Percentiles rank a stretch among this genome's conserved stretches.
Conservation (phyloP, 2,888 invertebrate species). For the Orthonychiurus folsomi region DNA sequence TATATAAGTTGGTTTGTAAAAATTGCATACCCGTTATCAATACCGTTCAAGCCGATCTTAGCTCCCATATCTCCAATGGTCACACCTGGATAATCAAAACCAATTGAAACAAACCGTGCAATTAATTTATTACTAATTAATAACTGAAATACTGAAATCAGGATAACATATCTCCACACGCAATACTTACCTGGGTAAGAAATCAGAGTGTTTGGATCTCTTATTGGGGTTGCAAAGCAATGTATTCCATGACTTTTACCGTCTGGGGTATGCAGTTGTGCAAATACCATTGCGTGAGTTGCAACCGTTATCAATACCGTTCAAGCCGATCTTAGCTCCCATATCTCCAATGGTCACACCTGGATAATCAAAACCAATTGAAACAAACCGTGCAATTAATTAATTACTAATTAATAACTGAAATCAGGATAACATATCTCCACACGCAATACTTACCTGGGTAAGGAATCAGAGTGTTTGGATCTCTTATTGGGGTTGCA, state of each 20-base stretch:
- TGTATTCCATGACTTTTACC: conserved; percentile 75
- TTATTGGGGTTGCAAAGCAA: conserved; percentile 76
- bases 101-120: too few relatives aligned
- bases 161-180: conserved; percentile 85
- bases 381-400: too few relatives aligned
- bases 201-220: conserved; percentile 65
- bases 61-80: conserved; percentile 86
- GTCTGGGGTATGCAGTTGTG: conserved; percentile 73
- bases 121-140: too few relatives aligned
- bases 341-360: conserved; percentile 84
- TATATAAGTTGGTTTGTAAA: too few relatives aligned
- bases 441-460: conserved; percentile 82
- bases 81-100: conserved; percentile 75
- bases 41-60: conserved; percentile 81
- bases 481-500: conserved; percentile 73
- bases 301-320: conserved; percentile 91
- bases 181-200: conserved; percentile 78
- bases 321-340: conserved; percentile 83
- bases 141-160: too few relatives aligned
- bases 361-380: too few relatives aligned
- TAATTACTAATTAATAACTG: too few relatives aligned
- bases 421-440: too few relatives aligned
- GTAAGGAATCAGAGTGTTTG: conserved; percentile 63
- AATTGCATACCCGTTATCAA: conserved; percentile 81
- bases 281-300: conserved; percentile 78